These are phyloP conservation scores for Drosophila diplacantha DNA, from an alignment of 2,888 invertebrate genomes.

Conservation along the genomic window DNA sequence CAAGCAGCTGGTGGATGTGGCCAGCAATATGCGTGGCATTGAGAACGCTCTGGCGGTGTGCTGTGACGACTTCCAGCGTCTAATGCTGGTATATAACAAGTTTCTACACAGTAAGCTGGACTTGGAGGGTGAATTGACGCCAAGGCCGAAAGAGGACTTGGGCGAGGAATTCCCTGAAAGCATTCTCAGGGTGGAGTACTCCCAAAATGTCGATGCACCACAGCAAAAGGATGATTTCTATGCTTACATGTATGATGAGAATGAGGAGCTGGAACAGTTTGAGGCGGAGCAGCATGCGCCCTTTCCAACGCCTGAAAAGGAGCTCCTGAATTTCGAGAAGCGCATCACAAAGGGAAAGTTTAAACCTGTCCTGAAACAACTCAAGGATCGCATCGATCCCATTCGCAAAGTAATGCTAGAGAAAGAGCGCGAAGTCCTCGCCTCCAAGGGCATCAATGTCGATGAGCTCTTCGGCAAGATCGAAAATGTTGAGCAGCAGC, in stretches of 20 bases:
- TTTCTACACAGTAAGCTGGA: slow-evolving; percentile 74
- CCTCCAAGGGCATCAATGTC: slow-evolving; percentile 77
- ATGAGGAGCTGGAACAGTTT: slow-evolving; percentile 53
- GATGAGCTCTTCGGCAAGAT: slow-evolving; percentile 68
- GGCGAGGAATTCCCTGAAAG: slow-evolving; percentile 71
- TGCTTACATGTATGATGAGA: slow-evolving; percentile 76
- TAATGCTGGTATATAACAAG: slow-evolving; percentile 77
- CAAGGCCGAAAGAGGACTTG: slow-evolving; percentile 18
- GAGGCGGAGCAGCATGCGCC: slow-evolving; percentile 54
- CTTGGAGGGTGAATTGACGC: slow-evolving; percentile 29
- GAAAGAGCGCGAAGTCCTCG: slow-evolving; percentile 74
- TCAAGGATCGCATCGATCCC: slow-evolving; percentile 77
- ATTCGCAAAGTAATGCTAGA: slow-evolving; percentile 76
- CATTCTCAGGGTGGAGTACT: slow-evolving; percentile 73
- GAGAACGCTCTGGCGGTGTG: slow-evolving; percentile 75
- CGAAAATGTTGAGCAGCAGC: slow-evolving; percentile 32
- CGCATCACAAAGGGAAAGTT: slow-evolving; percentile 76
- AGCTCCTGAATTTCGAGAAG: slow-evolving; percentile 75
- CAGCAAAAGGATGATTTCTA: slow-evolving; percentile 75
- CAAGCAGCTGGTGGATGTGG: slow-evolving; percentile 72
- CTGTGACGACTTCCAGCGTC: slow-evolving; percentile 76
- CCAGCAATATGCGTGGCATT: slow-evolving; percentile 75
- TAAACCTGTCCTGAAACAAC: slow-evolving; percentile 76
- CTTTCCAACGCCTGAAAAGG: slow-evolving; percentile 63
- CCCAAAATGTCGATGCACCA: slow-evolving; percentile 62